Conservation (phyloP, 2,888 invertebrate species). For the Sphinx pinastri region DNA sequence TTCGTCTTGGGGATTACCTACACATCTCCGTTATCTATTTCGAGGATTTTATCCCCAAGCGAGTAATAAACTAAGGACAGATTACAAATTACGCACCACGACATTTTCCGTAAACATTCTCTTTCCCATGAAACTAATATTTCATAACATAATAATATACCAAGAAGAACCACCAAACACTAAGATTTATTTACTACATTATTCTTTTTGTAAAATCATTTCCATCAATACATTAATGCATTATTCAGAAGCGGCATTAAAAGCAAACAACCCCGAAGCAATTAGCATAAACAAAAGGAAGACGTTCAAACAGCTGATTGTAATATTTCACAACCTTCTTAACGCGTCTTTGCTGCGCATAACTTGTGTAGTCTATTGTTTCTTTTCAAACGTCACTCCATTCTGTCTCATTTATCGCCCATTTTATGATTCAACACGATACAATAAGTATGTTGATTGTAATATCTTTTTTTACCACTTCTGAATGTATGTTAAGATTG, state of each 20-base stretch:
- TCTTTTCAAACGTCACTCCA: conserved; percentile 61
- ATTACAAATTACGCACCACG: conserved; percentile 17
- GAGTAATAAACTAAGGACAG: conserved; percentile 18
- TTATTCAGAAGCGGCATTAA: conserved; percentile 27
- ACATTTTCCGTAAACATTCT: conserved; percentile 21
- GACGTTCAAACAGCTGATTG: conserved; percentile 51
- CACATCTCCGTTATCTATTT: conserved; percentile 21
- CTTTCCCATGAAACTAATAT: background rate
- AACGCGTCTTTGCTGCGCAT: conserved; percentile 53
- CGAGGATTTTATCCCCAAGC: conserved; percentile 11
- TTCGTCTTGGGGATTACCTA: conserved; percentile 23
- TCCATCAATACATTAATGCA: conserved; percentile 27
- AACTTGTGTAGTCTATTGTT: conserved; percentile 63
- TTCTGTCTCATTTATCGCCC: conserved; percentile 65
- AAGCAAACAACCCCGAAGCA: conserved; percentile 26
- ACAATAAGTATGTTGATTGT: conserved; percentile 1
- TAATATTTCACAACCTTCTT: conserved; percentile 54
- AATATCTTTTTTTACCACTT: background rate
- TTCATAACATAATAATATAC: background rate
- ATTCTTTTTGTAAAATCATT: conserved; percentile 1
- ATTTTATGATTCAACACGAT: conserved; percentile 56
- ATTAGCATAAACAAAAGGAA: conserved; percentile 33
- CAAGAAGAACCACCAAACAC: background rate
- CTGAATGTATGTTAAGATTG: conserved; percentile 33
- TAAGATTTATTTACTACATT: background rate